Base-by-base conservation (phyloP, 2,888 invertebrate genomes). In the Hedya salicella region DNA sequence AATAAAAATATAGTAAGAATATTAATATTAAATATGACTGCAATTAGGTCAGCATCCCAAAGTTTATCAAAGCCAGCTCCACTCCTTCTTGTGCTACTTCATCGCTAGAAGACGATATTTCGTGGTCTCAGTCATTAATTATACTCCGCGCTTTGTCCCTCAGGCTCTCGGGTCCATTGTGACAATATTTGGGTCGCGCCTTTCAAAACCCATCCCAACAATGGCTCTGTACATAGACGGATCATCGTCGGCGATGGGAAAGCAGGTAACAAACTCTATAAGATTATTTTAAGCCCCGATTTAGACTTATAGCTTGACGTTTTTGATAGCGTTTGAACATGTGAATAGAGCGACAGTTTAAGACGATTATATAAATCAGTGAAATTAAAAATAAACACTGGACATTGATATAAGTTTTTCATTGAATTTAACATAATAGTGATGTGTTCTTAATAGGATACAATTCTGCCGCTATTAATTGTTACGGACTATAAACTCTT, bases 41-140 rank as follows among this genome's bases (percentile, higher is more conserved):
- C 3, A 13, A 46, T 3, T 46, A 16, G 2, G 11, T 9, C 56
- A 30, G 9, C 36, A 1, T 8, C 1, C 53, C 40, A 16, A 42
- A 30, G n/a, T n/a, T n/a, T 13, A 68, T 64, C 62, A 66, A 46
- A 67, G 63, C 48, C 68, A 42, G 68, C 59, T 71, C 69, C 21
- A 48, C 56, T 69, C 73, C 54, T 68, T 71, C 2, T 60, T 78
- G 69, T 76, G 67, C 81, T 44, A 78, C 78, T 82, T 81, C 85
- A 78, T 81, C 80, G 77, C 74, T 79, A 75, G 81, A 85, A 87
- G 88, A 87, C 81, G 85, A 89, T 88, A 88, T 88, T 87, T 89
- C 83, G 86, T 87, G 86, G 89, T 86, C 86, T 83, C 81, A 75
- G 84, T 87, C 90, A 92, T 92, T 92, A 92, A 91, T 92, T 92